These are phyloP conservation scores for Tinamus major DNA, from an alignment of 2,797 vertebrate species.

Conservation along the genomic window DNA sequence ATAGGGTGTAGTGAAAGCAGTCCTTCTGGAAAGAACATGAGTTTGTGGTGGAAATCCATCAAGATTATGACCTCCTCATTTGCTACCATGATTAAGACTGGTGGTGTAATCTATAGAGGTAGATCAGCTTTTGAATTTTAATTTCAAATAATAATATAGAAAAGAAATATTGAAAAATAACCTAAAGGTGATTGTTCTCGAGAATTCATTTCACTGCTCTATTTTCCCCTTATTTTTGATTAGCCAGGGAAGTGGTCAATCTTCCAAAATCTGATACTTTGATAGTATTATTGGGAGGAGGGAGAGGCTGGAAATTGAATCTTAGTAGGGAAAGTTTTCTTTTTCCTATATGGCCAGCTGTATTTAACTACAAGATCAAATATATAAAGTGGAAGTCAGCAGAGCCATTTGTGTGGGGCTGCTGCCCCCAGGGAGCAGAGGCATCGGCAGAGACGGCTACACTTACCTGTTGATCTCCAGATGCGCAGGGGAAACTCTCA, in stretches of 20 bases:
- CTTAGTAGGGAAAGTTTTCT: background rate
- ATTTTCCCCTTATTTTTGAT: background rate
- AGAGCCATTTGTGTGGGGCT: background rate
- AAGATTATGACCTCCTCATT: background rate
- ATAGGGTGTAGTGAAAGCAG: background rate
- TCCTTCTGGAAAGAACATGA: background rate
- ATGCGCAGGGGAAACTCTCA: background rate
- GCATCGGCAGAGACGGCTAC: background rate
- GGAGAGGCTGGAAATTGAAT: background rate
- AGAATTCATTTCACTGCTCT: background rate
- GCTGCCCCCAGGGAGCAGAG: background rate
- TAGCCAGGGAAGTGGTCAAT: background rate
- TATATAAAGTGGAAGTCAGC: background rate
- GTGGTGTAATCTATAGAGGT: background rate
- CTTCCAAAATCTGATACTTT: background rate
- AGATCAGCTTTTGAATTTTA: background rate
- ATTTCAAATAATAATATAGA: slow-evolving; percentile 23
- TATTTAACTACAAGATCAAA: slow-evolving; percentile 42
- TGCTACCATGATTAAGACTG: background rate
- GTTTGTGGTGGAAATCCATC: slow-evolving; percentile 27
- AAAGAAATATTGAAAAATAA: slow-evolving; percentile 24
- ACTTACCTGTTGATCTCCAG: slow-evolving; percentile 1
- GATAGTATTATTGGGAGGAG: background rate
- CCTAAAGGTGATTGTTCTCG: background rate
- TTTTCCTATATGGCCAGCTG: background rate